A percentile compares a stretch with the other conserved stretches of the same genome.
Conservation (phyloP, 2,113 vertebrate species). For the Sceloporus undulatus region DNA sequence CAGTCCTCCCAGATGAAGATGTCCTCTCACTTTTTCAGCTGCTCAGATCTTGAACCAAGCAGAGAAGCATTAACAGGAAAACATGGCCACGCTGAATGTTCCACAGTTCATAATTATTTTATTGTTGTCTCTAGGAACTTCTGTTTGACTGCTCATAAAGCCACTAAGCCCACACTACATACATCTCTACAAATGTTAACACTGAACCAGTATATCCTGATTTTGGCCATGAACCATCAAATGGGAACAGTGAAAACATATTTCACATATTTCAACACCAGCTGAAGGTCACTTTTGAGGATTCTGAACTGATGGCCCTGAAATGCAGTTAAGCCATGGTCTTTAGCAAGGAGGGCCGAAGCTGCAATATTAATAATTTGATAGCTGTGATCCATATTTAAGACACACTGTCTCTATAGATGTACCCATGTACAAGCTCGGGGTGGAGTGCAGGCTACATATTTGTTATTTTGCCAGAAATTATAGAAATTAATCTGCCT, state of each 20-base stretch:
- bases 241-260: slow-evolving; percentile 38
- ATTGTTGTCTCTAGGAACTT: not conserved
- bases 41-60: no score
- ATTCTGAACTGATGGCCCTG: slow-evolving; percentile 31
- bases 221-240: slow-evolving; percentile 41
- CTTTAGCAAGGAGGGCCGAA: slow-evolving; percentile 14
- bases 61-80: no score
- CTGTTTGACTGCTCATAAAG: not conserved
- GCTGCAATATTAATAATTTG: not conserved
- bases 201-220: slow-evolving; percentile 22
- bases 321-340: slow-evolving; percentile 1
- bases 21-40: no score
- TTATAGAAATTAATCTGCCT: not conserved
- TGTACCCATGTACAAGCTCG: not conserved
- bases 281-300: slow-evolving; percentile 34
- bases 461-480: not conserved
- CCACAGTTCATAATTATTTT: not conserved
- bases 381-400: not conserved
- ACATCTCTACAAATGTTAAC: slow-evolving; percentile 47
- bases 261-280: slow-evolving; percentile 48
- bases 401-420: not conserved
- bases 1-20: no score
- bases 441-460: not conserved
- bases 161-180: not conserved
- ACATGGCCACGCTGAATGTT: not conserved